phyloP scores from a whole-genome alignment of 2,888 invertebrate genomes.

The Patella depressa region DNA sequence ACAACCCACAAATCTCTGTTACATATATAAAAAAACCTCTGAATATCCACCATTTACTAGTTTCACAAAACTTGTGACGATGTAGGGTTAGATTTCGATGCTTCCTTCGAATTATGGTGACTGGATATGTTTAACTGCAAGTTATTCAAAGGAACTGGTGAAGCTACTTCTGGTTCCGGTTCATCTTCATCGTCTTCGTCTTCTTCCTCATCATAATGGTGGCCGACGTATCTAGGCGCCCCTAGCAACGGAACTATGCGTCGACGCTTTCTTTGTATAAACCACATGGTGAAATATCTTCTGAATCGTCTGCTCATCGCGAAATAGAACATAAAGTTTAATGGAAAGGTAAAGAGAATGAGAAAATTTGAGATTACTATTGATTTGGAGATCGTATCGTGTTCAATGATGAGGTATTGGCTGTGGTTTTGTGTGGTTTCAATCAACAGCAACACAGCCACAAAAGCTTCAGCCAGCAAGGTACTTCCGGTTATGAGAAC shows the following conservation, averaged over 20 bases:
- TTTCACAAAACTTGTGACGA: no score
- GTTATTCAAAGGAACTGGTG: neutral
- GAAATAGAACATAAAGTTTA: slow-evolving; percentile 25
- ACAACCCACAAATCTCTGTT: no score
- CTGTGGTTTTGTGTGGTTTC: slow-evolving; percentile 10
- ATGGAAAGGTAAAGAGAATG: slow-evolving; percentile 20
- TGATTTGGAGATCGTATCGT: neutral
- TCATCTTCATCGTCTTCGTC: neutral
- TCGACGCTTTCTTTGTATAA: slow-evolving; percentile 6
- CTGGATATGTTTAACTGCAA: neutral
- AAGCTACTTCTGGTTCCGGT: neutral
- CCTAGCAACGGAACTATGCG: neutral
- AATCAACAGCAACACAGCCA: slow-evolving; percentile 8
- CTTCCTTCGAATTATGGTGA: no score
- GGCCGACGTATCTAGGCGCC: neutral
- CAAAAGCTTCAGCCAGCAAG: slow-evolving; percentile 11
- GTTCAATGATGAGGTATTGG: neutral
- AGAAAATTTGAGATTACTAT: slow-evolving; percentile 26
- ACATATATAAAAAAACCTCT: no score
- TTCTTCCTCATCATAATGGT: neutral
- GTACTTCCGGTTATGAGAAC: slow-evolving; percentile 16
- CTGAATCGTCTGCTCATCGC: slow-evolving; percentile 16
- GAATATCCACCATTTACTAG: no score
- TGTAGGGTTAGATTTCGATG: no score
- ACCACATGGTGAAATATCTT: slow-evolving; percentile 11